These are phyloP conservation scores for Chlorodrepanis virens DNA, from an alignment of 2,113 vertebrate species.

Conservation along the genomic window DNA sequence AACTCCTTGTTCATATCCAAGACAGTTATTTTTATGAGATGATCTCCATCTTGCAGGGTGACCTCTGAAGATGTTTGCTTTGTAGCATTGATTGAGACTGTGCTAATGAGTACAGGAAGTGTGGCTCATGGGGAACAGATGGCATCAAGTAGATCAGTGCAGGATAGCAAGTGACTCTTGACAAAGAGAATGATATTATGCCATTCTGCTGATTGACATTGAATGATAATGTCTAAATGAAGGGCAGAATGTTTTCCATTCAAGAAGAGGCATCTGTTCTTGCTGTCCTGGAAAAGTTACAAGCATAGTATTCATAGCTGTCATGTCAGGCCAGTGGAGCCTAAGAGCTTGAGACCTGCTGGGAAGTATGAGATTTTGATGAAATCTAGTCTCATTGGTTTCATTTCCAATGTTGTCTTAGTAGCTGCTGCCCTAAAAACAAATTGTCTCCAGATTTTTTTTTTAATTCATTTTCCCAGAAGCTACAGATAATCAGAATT, in stretches of 20 bases:
- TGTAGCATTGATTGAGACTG: background rate
- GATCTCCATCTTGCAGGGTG: background rate
- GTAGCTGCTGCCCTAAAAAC: background rate
- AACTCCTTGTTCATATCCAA: background rate
- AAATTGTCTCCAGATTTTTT: background rate
- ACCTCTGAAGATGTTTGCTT: background rate
- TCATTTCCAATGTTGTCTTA: background rate
- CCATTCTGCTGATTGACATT: background rate
- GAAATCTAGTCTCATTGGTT: background rate
- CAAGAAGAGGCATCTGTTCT: background rate
- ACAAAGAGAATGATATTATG: background rate
- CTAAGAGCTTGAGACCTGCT: background rate
- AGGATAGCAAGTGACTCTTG: background rate
- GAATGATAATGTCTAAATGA: background rate
- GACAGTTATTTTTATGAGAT: background rate
- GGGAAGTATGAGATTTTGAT: background rate
- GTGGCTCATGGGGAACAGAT: background rate
- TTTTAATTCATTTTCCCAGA: background rate
- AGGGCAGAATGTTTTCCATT: background rate
- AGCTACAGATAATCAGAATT: background rate
- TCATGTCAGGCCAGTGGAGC: background rate
- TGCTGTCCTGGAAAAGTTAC: background rate
- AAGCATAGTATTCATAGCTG: background rate
- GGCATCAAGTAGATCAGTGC: background rate
- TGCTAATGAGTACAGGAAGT: background rate